Evolutionary conservation across 2,113 vertebrate species (phyloP).

Genomic region (Elgaria multicarinata): DNA sequence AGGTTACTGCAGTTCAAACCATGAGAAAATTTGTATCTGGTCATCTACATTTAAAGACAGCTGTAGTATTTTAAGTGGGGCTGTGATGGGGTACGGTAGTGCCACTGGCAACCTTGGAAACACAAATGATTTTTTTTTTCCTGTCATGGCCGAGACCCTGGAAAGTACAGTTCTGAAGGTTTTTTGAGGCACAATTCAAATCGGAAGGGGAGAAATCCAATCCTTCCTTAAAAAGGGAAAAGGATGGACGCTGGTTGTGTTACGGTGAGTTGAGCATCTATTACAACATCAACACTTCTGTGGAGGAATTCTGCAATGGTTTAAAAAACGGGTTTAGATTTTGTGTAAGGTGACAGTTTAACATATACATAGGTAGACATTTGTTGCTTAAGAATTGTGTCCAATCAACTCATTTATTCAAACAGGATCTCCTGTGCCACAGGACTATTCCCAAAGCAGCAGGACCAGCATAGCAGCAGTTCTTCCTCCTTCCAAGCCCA

Average conservation of each 20-base stretch:
- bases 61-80: not conserved
- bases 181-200: not conserved
- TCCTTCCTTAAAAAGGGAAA: not conserved
- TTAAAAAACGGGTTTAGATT: too few species aligned
- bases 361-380: too few species aligned
- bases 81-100: not conserved
- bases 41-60: not conserved
- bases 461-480: too few species aligned
- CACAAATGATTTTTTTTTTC: not conserved
- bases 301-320: too few species aligned
- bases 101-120: not conserved
- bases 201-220: not conserved
- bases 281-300: too few species aligned
- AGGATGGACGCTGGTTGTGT: not conserved
- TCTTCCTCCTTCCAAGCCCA: not conserved
- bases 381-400: not conserved
- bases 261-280: too few species aligned
- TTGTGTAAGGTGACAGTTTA: too few species aligned
- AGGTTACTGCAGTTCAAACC: not conserved
- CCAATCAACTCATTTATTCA: not conserved
- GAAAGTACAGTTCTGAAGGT: not conserved
- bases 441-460: not conserved
- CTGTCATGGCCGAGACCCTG: not conserved
- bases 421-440: not conserved
- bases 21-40: not conserved